A percentile compares a stretch with the other conserved stretches of the same genome.
These are phyloP conservation scores for Lota lota DNA, from an alignment of 2,113 vertebrate genomes.

Conservation along the genomic window DNA sequence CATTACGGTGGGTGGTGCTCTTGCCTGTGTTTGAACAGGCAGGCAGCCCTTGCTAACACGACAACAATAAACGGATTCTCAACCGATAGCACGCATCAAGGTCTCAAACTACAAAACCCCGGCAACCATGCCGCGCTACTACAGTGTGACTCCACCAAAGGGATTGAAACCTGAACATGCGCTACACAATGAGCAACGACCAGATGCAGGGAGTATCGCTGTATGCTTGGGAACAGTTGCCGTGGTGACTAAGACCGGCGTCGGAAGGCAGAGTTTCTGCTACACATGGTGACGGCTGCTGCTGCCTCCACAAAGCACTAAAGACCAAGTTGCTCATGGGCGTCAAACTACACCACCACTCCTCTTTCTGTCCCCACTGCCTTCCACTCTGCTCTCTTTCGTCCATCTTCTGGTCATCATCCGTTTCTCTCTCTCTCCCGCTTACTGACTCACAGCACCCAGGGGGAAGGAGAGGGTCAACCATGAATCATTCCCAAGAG, in stretches of 20 bases:
- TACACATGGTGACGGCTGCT: conserved; percentile 36
- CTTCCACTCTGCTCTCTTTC: conserved; percentile 15
- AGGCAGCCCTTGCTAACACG: too few relatives aligned
- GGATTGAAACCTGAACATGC: not conserved
- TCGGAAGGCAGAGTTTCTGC: conserved; percentile 42
- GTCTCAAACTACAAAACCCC: not conserved
- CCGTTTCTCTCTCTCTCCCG: conserved; percentile 40
- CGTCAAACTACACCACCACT: conserved; percentile 14
- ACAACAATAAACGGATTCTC: too few relatives aligned
- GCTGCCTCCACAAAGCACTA: conserved; percentile 55
- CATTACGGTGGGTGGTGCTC: too few relatives aligned
- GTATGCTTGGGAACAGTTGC: conserved; percentile 46
- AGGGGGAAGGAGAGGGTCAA: conserved; percentile 54
- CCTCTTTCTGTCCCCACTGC: conserved; percentile 6
- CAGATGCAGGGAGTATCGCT: conserved; percentile 23
- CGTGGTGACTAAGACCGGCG: conserved; percentile 60
- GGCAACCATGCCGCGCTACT: not conserved
- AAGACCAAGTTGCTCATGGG: conserved; percentile 66
- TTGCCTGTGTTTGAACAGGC: too few relatives aligned
- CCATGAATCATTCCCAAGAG: conserved; percentile 55
- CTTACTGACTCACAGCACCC: conserved; percentile 65
- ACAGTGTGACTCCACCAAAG: not conserved
- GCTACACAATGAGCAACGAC: conserved; percentile 23
- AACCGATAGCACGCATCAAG: not conserved
- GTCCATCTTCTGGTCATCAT: too few relatives aligned